phyloP scores from a whole-genome alignment of 2,113 vertebrate genomes.

The Leiothrix lutea region DNA sequence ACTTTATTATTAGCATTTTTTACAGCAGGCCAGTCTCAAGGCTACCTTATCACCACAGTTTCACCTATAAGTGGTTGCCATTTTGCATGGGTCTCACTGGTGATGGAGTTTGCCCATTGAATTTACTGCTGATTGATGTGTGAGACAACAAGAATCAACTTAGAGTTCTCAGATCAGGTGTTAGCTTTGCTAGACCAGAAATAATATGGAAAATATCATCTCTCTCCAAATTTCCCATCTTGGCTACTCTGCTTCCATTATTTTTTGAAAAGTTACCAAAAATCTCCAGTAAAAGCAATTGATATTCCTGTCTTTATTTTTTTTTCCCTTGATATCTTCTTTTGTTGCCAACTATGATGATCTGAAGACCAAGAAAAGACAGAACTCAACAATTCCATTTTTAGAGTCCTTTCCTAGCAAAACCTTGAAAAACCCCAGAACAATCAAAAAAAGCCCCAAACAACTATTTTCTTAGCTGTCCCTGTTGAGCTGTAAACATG shows the following conservation, averaged over 20 bases:
- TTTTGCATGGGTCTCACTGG: background rate
- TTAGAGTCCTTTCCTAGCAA: background rate
- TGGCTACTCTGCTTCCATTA: background rate
- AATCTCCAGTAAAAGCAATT: background rate
- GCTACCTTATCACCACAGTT: background rate
- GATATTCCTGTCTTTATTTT: background rate
- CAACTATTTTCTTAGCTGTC: background rate
- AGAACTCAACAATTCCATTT: background rate
- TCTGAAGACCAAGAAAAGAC: background rate
- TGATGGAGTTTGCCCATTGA: background rate
- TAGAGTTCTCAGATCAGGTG: background rate
- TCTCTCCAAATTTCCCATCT: background rate
- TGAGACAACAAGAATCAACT: background rate
- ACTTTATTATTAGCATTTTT: background rate
- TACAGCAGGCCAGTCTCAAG: background rate
- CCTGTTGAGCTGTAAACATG: background rate
- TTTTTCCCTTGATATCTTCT: background rate
- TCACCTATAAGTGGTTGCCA: background rate
- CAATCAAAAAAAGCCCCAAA: rapidly evolving
- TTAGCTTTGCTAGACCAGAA: background rate
- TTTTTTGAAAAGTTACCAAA: background rate
- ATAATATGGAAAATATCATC: background rate
- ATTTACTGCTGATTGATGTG: background rate
- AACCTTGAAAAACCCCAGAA: background rate
- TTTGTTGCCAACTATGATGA: background rate